Evolutionary conservation across 2,113 vertebrate species (phyloP).

Genomic region (Bucco capensis): DNA sequence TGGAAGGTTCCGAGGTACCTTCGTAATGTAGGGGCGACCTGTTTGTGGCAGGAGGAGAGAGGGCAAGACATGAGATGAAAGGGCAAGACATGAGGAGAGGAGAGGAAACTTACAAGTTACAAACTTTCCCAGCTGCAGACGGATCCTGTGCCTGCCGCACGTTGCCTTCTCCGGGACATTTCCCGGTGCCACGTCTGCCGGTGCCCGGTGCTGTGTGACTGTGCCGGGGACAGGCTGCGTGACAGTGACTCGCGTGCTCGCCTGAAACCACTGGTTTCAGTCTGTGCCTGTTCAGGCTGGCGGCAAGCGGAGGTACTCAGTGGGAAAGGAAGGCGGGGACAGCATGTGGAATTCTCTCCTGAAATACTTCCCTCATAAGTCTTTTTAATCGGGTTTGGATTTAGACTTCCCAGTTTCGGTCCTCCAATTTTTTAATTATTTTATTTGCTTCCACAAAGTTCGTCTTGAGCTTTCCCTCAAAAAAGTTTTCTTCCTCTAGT

Average conservation of each 20-base stretch:
- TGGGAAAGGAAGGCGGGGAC: neutral
- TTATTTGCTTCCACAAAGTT: neutral
- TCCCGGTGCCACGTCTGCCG: neutral
- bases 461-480: neutral
- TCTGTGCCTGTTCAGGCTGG: neutral
- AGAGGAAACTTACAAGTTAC: neutral
- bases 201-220: neutral
- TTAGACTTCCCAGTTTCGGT: neutral
- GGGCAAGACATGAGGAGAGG: accelerated
- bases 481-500: neutral
- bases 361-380: neutral
- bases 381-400: neutral
- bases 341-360: neutral
- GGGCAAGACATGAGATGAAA: neutral
- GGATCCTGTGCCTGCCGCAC: neutral
- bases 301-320: neutral
- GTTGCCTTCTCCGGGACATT: neutral
- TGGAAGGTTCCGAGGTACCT: neutral
- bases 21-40: neutral
- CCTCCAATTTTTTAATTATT: neutral
- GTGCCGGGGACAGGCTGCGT: neutral
- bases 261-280: neutral
- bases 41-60: too few relatives aligned
- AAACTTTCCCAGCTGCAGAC: neutral
- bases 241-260: neutral